Evolutionary conservation across 2,113 vertebrate genomes (phyloP), one percentile per base, ranked within the genome.

Genomic region (Pantherophis guttatus): DNA sequence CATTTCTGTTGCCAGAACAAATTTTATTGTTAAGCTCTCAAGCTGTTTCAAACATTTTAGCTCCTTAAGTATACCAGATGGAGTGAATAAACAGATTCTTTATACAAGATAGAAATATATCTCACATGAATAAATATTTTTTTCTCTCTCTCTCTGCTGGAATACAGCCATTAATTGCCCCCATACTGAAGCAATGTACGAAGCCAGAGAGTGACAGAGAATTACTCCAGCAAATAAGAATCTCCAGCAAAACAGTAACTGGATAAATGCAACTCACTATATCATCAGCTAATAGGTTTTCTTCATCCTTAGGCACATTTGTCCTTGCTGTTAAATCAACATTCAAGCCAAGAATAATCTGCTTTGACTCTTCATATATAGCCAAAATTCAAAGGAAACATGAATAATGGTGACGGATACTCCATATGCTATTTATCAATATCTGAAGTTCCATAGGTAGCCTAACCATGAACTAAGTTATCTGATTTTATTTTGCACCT

Each of bases 1-100:
- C 90, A 89, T 86, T 89, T 89, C 39, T 89, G 88, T 89, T 44
- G 55, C 54, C 55, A 93, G 70, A 88, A 91, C 87, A 88, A 91
- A 89, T 89, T 85, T 91, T 57, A 86, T 62, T 39, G 55, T 33
- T 88, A 62, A 86, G 48, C 55, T 94, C 58, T 33, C 55, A 92
- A 86, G 54, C 55, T 62, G 59, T 86, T 89, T 89, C 54, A 89
- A 33, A 89, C 11, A 55, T 65, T 92, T 92, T 86, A 89, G 55
- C 53, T n/a, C 10, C 15, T 92, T 92, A 86, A 89, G 85, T 57
- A 86, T 44, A 86, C 15, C 90, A 91, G 86, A 85, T 91, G 87
- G 53, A 81, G 89, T 93, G 13, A 86, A 54, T 94, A 59, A 89
- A 62, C 65, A 54, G 75, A 89, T 89, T 21, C 70, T 89, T 90